Evolutionary conservation across 2,888 invertebrate genomes (phyloP).

Genomic region (Sicus ferrugineus): DNA sequence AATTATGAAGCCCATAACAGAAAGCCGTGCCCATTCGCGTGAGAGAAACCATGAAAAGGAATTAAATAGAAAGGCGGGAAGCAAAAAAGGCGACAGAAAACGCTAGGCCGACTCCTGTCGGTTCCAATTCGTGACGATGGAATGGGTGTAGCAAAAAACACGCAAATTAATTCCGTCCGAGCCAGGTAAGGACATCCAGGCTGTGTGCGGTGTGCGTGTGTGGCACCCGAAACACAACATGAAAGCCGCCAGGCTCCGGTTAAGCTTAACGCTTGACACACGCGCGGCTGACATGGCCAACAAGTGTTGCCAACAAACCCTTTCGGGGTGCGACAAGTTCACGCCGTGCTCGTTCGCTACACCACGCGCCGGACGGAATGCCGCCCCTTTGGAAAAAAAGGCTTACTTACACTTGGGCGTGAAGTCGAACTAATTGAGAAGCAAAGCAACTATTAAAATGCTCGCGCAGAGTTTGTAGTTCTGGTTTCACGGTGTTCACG

Average conservation of each 20-base stretch:
- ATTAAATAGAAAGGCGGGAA: neutral
- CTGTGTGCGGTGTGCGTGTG: too few relatives aligned
- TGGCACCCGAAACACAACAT: neutral
- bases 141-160: conserved; percentile 33
- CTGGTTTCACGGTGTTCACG: conserved; percentile 11
- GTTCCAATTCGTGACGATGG: neutral
- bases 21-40: conserved; percentile 9
- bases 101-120: neutral
- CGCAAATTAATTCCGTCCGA: conserved; percentile 42
- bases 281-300: conserved; percentile 12
- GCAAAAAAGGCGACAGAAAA: neutral
- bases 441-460: conserved; percentile 31
- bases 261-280: conserved; percentile 18
- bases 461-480: conserved; percentile 22
- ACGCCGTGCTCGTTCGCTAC: conserved; percentile 26
- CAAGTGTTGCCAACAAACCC: conserved; percentile 22
- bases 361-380: neutral
- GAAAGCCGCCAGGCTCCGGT: neutral
- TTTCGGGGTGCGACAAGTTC: conserved; percentile 35
- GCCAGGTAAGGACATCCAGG: neutral
- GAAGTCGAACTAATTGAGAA: conserved; percentile 22
- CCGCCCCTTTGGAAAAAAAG: neutral
- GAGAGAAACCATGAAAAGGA: conserved; percentile 8
- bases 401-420: neutral
- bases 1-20: conserved; percentile 51